These are phyloP conservation scores for Cyanistes caeruleus DNA, from an alignment of 2,113 vertebrate species.

Conservation along the genomic window DNA sequence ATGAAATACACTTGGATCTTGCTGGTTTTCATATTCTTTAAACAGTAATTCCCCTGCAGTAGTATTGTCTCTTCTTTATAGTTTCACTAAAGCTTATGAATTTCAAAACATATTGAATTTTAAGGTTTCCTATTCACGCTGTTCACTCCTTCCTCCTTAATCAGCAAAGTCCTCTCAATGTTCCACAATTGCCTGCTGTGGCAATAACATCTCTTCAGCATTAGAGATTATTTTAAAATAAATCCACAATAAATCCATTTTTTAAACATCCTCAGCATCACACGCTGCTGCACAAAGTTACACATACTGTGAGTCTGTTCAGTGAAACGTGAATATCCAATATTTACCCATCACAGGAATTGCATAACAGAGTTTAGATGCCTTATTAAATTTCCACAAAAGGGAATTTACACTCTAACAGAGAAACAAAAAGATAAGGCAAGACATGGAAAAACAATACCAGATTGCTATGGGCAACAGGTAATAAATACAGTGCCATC, in stretches of 20 bases:
- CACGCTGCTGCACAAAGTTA: not conserved
- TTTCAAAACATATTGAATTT: conserved; percentile 22
- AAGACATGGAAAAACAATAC: not conserved
- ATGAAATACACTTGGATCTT: not conserved
- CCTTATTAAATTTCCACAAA: not conserved
- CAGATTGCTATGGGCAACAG: not conserved
- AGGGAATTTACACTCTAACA: not conserved
- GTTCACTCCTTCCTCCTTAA: not conserved
- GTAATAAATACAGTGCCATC: not conserved
- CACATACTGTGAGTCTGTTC: not conserved
- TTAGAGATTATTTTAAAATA: not conserved
- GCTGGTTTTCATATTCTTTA: not conserved
- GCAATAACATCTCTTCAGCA: not conserved
- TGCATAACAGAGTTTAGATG: not conserved
- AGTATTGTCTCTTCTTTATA: not conserved
- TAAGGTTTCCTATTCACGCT: not conserved
- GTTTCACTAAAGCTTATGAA: conserved; percentile 23
- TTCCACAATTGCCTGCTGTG: not conserved
- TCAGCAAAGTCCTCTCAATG: not conserved
- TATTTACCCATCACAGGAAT: not conserved
- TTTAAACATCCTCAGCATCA: not conserved
- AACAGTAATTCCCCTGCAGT: not conserved
- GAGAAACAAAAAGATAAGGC: not conserved
- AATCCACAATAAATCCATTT: not conserved
- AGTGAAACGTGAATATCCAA: not conserved